Evolutionary conservation across 1,140 invertebrate species (phyloP).

Genomic region (Caenorhabditis briggsae): DNA sequence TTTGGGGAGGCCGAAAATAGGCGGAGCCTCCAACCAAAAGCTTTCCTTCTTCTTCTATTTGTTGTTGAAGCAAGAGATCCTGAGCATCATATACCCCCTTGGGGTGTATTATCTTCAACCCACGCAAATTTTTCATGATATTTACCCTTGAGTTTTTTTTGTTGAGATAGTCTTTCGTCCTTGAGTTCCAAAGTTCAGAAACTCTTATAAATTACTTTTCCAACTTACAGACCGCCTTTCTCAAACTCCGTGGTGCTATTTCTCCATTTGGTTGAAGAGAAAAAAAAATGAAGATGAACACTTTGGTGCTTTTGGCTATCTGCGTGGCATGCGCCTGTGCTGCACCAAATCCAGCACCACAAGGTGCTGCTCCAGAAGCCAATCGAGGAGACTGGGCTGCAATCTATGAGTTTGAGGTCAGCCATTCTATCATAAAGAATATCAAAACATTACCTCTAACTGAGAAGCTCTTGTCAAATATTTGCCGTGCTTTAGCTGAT

Average conservation of each 20-base stretch:
- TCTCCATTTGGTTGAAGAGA: not conserved
- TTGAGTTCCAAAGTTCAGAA: not conserved
- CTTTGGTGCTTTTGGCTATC: slow-evolving; percentile 25
- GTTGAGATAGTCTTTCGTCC: not conserved
- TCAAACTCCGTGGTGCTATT: slow-evolving; percentile 36
- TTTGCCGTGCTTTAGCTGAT: not conserved
- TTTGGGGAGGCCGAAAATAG: not conserved
- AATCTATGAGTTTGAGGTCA: slow-evolving; percentile 28
- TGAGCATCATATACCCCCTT: not conserved
- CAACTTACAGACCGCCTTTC: not conserved
- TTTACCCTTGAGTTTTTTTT: not conserved
- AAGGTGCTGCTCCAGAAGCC: not conserved
- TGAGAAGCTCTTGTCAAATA: not conserved
- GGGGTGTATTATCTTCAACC: slow-evolving; percentile 21
- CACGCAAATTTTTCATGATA: not conserved
- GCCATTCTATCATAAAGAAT: not conserved
- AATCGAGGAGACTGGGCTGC: slow-evolving; percentile 8
- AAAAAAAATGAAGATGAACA: not conserved
- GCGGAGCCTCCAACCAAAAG: not conserved
- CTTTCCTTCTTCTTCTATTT: not conserved
- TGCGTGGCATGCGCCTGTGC: not conserved
- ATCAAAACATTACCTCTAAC: not conserved
- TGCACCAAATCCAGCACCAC: not conserved
- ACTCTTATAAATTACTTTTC: not conserved
- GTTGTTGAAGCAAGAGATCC: not conserved